phyloP scores from a whole-genome alignment of 2,888 invertebrate species.

The Drosophila birchii region DNA sequence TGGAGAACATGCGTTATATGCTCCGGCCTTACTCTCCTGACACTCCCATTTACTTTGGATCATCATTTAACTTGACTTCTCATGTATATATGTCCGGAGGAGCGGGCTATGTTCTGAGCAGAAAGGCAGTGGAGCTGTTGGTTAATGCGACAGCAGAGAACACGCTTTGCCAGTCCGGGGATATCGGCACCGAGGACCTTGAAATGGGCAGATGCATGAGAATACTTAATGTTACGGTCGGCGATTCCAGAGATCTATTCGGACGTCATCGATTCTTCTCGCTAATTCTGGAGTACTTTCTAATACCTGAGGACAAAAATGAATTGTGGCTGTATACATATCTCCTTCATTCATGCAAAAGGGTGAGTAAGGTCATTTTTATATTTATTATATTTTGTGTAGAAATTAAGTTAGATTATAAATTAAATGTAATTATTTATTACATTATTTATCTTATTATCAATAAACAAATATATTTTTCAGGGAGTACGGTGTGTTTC shows the following conservation, averaged over 20 bases:
- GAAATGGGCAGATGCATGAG: constrained; percentile 90
- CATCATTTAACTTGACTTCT: constrained; percentile 87
- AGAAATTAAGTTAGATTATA: too few relatives aligned
- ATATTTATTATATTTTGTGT: too few relatives aligned
- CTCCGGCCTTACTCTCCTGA: constrained; percentile 89
- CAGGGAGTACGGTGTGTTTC: constrained; percentile 66
- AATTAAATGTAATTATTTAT: too few relatives aligned
- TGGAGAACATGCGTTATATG: constrained; percentile 97
- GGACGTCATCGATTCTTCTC: constrained; percentile 97
- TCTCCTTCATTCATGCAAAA: constrained; percentile 93
- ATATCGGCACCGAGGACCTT: constrained; percentile 81
- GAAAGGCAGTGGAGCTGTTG: constrained; percentile 90
- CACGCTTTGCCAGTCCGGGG: constrained; percentile 85
- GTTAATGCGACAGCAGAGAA: constrained; percentile 86
- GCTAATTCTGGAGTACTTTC: constrained; percentile 94
- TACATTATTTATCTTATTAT: not conserved
- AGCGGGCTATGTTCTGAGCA: constrained; percentile 96
- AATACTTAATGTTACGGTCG: constrained; percentile 92
- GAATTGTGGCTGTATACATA: constrained; percentile 97
- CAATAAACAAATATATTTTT: not conserved
- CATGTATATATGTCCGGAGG: constrained; percentile 95
- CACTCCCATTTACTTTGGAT: constrained; percentile 94
- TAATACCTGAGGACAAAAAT: constrained; percentile 92
- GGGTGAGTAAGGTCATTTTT: constrained; percentile 80
- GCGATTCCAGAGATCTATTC: constrained; percentile 93